Evolutionary conservation across 2,797 vertebrate genomes (phyloP).

Genomic region (Typhlichthys subterraneus): DNA sequence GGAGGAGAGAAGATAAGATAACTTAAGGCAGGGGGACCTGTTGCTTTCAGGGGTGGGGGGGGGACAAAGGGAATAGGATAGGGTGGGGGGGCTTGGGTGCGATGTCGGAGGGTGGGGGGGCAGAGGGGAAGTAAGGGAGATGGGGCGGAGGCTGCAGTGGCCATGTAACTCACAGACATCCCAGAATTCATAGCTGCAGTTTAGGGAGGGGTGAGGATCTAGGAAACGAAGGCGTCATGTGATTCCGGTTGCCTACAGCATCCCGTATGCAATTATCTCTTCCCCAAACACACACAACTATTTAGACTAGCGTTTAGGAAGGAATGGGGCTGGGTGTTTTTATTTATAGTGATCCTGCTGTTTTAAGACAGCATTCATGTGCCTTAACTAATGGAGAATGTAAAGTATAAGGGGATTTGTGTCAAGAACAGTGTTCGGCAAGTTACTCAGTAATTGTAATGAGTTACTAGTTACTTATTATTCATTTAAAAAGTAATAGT

Average conservation of each 20-base stretch:
- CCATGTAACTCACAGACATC: not conserved
- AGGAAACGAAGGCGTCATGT: conserved; percentile 48
- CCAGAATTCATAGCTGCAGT: conserved; percentile 23
- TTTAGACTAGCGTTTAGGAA: too few relatives aligned
- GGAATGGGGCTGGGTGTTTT: too few relatives aligned
- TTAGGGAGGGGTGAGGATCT: conserved; percentile 16
- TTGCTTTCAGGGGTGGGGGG: conserved; percentile 3
- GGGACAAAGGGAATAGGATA: conserved; percentile 4
- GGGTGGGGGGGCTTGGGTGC: conserved; percentile 1
- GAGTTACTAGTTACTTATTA: too few relatives aligned
- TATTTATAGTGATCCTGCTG: too few relatives aligned
- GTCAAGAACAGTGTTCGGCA: too few relatives aligned
- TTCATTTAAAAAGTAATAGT: too few relatives aligned
- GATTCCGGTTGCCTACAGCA: conserved; percentile 57
- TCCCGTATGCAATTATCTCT: conserved; percentile 73
- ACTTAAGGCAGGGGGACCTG: conserved; percentile 15
- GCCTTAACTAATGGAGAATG: too few relatives aligned
- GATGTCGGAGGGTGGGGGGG: not conserved
- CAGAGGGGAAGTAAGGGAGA: conserved; percentile 14
- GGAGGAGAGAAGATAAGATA: conserved; percentile 3
- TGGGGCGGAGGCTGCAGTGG: conserved; percentile 7
- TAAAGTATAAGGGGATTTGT: too few relatives aligned
- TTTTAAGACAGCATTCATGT: too few relatives aligned
- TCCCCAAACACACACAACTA: conserved; percentile 9
- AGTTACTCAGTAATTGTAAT: too few relatives aligned